These are phyloP conservation scores for Synergus itoensis DNA, from an alignment of 2,888 invertebrate genomes.

Conservation along the genomic window DNA sequence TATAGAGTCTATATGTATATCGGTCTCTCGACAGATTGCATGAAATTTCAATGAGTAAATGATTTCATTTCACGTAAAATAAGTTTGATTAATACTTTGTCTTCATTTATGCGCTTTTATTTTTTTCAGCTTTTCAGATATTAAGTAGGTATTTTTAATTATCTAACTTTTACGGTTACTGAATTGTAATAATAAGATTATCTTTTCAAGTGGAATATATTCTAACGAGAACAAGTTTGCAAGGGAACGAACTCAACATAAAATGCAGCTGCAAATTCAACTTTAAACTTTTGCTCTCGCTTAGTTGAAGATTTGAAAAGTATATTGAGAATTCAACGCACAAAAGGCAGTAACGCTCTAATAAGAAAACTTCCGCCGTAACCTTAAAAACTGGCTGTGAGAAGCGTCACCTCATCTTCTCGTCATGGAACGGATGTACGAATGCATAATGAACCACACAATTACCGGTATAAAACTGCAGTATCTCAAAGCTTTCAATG, in stretches of 20 bases:
- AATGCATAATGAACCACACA: background rate
- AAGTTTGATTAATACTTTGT: too few species aligned
- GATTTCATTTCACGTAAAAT: too few species aligned
- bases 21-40: too few species aligned
- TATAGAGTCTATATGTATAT: too few species aligned
- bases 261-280: slow-evolving; percentile 1
- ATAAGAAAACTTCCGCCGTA: background rate
- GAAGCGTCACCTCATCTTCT: background rate
- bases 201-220: background rate
- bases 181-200: background rate
- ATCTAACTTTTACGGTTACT: background rate
- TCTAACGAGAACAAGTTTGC: background rate
- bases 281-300: background rate
- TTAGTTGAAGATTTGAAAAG: slow-evolving; percentile 1
- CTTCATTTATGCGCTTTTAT: too few species aligned
- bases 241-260: background rate
- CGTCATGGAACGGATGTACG: background rate
- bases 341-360: slow-evolving; percentile 1
- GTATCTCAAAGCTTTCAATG: background rate
- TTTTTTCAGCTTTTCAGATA: too few species aligned
- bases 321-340: background rate
- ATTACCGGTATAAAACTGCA: background rate
- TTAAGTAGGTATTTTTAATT: background rate
- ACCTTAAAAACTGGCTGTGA: background rate
- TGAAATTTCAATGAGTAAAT: too few species aligned